Percentiles rank a stretch among this genome's conserved stretches.
These are phyloP conservation scores for Pachliopta kotzebuea DNA, from an alignment of 2,888 invertebrate genomes.

Conservation along the genomic window DNA sequence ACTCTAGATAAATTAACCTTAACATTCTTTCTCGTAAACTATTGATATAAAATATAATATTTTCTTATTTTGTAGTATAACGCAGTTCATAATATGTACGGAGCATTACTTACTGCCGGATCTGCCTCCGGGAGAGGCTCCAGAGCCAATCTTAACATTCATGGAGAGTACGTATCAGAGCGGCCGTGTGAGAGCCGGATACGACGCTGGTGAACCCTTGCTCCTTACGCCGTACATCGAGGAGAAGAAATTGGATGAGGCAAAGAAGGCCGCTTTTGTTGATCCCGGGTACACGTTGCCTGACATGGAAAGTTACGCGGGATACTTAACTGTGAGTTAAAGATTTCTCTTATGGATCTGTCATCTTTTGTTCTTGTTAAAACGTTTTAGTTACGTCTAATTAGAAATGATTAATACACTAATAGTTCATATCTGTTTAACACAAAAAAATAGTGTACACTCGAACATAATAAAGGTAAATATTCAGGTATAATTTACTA, in stretches of 20 bases:
- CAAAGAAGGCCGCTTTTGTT: constrained; percentile 66
- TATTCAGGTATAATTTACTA: too few species aligned
- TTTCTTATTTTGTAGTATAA: constrained; percentile 44
- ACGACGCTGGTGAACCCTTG: constrained; percentile 73
- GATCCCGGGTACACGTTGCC: constrained; percentile 61
- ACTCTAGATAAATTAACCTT: too few species aligned
- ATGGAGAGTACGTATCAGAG: constrained; percentile 63
- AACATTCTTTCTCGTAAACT: background rate
- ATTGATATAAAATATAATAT: background rate
- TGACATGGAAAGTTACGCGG: constrained; percentile 74
- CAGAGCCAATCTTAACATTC: constrained; percentile 67
- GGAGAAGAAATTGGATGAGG: constrained; percentile 72
- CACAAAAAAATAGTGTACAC: too few species aligned
- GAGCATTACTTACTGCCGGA: constrained; percentile 58
- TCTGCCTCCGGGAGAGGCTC: constrained; percentile 68
- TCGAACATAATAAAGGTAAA: too few species aligned
- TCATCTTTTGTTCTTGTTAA: too few species aligned
- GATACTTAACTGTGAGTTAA: constrained; percentile 65
- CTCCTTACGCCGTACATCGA: constrained; percentile 79
- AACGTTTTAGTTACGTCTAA: too few species aligned
- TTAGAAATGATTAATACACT: too few species aligned
- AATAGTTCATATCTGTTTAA: too few species aligned
- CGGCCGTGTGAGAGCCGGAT: constrained; percentile 46
- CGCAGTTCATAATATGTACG: constrained; percentile 38
- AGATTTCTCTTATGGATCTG: background rate